Percentiles rank a stretch among this genome's conserved stretches.
These are phyloP conservation scores for Electrophaes corylata DNA, from an alignment of 2,888 invertebrate species.

Conservation along the genomic window DNA sequence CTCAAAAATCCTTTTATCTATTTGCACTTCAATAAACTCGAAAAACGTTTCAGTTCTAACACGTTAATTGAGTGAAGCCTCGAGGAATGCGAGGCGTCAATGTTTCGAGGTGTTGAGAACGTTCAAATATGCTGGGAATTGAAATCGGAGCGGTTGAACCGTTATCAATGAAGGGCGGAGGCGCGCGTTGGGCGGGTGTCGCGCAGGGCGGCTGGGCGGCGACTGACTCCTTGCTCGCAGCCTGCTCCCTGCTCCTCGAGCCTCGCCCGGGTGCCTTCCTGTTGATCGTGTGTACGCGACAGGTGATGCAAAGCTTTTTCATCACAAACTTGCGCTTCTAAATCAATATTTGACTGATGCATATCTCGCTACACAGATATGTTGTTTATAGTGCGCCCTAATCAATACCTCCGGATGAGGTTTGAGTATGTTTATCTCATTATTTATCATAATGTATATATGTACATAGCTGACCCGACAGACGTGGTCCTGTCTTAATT, in stretches of 20 bases:
- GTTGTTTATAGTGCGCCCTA: neutral
- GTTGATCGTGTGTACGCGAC: slow-evolving; percentile 79
- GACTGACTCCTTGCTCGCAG: slow-evolving; percentile 68
- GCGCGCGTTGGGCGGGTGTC: slow-evolving; percentile 52
- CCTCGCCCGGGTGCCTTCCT: slow-evolving; percentile 77
- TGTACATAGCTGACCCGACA: too few relatives aligned
- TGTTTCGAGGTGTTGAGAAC: slow-evolving; percentile 33
- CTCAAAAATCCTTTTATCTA: slow-evolving; percentile 55
- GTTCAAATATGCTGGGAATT: slow-evolving; percentile 38
- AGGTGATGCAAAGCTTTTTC: slow-evolving; percentile 68
- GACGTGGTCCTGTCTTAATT: too few relatives aligned
- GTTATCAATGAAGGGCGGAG: slow-evolving; percentile 48
- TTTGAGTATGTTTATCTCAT: too few relatives aligned
- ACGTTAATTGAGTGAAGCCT: slow-evolving; percentile 41
- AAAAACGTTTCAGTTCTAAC: slow-evolving; percentile 42
- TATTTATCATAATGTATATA: too few relatives aligned
- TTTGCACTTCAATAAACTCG: slow-evolving; percentile 62
- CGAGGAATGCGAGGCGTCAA: slow-evolving; percentile 34
- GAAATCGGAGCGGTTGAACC: slow-evolving; percentile 49
- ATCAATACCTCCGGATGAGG: neutral
- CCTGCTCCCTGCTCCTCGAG: slow-evolving; percentile 59
- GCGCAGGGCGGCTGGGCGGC: slow-evolving; percentile 78
- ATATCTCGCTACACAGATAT: neutral
- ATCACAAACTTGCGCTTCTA: slow-evolving; percentile 52
- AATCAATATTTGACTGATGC: slow-evolving; percentile 22